These are phyloP conservation scores for Verasper variegatus DNA, from an alignment of 2,113 vertebrate genomes.

Conservation along the genomic window DNA sequence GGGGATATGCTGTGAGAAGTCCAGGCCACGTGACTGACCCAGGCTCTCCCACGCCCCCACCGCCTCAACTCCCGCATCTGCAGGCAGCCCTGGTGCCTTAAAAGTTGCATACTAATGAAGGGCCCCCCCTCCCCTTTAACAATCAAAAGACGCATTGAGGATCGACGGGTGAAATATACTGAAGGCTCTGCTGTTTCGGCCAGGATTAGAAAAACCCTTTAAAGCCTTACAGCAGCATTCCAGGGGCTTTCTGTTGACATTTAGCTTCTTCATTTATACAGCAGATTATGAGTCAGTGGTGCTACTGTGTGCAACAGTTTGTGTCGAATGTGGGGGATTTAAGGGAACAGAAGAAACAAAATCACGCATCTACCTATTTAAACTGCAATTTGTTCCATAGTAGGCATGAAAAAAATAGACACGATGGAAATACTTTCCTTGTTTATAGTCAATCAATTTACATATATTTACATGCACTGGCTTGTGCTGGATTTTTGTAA, in stretches of 20 bases:
- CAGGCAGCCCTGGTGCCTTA: conserved; percentile 59
- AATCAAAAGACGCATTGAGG: conserved; percentile 83
- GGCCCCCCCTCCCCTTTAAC: conserved; percentile 58
- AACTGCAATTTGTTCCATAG: conserved; percentile 21
- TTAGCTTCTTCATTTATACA: conserved; percentile 53
- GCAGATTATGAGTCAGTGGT: conserved; percentile 52
- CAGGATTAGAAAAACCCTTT: conserved; percentile 57
- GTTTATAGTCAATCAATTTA: conserved; percentile 35
- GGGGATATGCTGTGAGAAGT: conserved; percentile 58
- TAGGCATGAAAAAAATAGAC: conserved; percentile 20
- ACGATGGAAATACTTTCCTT: neutral
- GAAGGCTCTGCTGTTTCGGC: conserved; percentile 69
- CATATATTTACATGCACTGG: conserved; percentile 47
- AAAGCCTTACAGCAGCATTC: conserved; percentile 48
- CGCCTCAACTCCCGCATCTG: conserved; percentile 58
- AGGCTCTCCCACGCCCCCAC: conserved; percentile 64
- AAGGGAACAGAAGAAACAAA: conserved; percentile 19
- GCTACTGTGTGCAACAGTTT: conserved; percentile 41
- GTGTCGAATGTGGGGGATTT: conserved; percentile 37
- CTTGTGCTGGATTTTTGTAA: neutral
- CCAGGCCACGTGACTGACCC: conserved; percentile 69
- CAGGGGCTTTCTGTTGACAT: conserved; percentile 58
- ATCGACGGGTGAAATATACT: conserved; percentile 60
- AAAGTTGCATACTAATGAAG: conserved; percentile 81
- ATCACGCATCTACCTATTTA: conserved; percentile 11